Base-by-base conservation (phyloP, 2,797 vertebrate genomes). In the Eutrigla gurnardus region DNA sequence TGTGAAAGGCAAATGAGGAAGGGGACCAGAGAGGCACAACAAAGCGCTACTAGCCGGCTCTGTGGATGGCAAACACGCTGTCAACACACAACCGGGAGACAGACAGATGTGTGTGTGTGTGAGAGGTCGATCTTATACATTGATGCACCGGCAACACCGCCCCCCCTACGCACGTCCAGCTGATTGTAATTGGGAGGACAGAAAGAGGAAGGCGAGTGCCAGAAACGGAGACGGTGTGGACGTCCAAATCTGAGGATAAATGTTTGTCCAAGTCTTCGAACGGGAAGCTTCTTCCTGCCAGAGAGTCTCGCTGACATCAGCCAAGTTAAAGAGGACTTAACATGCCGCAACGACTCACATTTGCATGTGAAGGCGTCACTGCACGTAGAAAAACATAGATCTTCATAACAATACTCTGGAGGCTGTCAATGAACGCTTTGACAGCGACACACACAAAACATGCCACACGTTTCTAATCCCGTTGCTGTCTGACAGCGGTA, bases 1-100 rank as follows among this genome's bases (percentile, higher is more conserved):
- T 86, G 78, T 93, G 76, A 76, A 84, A 90, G 82, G 77, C 78
- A 89, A 85, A 85, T 81, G 84, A 91, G 80, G 73, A 80, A 79
- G 60, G 81, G 75, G 81, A 83, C 73, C 78, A 77, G 64, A 78
- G 69, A 82, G 72, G 64, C 58, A 77, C 78, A 73, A 77, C 76
- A 86, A 83, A 81, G 74, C 52, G 9, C 74, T 18, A 47, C 62
- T 70, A 59, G 66, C 65, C 75, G 52, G 59, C 76, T 71, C 80
- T 36, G 70, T 25, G 65, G 76, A 82, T 71, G 67, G 68, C 36
- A 54, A 80, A 79, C 71, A 77, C 77, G 70, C 53, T n/a, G 74
- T 53, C 73, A 82, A 81, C 75, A 85, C 79, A 65, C 53, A 67
- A 65, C 65, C 33, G 33, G 69, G 49, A 75, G 40, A 42, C 49